A percentile compares a stretch with the other conserved stretches of the same genome.
Evolutionary conservation across 2,888 invertebrate species (phyloP).

Genomic region (Erebia epiphron): DNA sequence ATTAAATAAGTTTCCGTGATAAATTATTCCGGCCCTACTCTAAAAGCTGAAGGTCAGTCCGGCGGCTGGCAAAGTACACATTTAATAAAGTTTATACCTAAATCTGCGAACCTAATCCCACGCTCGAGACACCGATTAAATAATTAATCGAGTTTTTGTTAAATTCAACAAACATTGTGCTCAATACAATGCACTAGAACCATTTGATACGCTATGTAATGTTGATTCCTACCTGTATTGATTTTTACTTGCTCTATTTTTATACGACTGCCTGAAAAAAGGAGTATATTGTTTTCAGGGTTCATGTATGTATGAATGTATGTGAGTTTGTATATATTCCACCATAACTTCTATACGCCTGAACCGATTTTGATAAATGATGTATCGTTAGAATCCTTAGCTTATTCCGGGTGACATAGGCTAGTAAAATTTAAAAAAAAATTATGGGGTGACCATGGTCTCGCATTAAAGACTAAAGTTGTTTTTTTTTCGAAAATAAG

Average conservation of each 20-base stretch:
- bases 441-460: no score
- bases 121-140: constrained; percentile 72
- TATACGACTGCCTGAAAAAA: no score
- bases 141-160: constrained; percentile 68
- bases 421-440: no score
- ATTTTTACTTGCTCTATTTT: neutral
- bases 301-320: no score
- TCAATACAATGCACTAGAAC: constrained; percentile 23
- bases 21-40: constrained; percentile 61
- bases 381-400: no score
- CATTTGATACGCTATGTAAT: neutral
- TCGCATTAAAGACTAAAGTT: no score
- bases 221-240: constrained; percentile 7
- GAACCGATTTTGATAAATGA: no score
- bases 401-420: no score
- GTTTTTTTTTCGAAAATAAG: no score
- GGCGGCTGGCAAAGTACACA: constrained; percentile 68
- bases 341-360: no score
- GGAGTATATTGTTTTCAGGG: no score
- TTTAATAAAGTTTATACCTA: constrained; percentile 73
- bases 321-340: no score
- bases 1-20: constrained; percentile 52
- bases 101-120: constrained; percentile 69
- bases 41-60: constrained; percentile 65
- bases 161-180: constrained; percentile 32